Base-by-base conservation (phyloP, 2,888 invertebrate species). In the Auanema sp. region DNA sequence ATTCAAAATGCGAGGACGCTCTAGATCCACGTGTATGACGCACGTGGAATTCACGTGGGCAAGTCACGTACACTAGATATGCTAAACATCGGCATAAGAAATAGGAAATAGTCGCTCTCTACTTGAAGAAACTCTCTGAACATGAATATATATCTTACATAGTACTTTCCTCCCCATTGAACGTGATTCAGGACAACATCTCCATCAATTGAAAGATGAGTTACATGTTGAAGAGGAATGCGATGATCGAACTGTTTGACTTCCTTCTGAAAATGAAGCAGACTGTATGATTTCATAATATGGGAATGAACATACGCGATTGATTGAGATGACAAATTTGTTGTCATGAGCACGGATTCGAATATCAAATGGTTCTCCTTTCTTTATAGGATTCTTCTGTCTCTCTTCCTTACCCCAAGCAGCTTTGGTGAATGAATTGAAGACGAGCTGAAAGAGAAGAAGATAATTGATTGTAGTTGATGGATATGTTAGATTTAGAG, bases 351-450 rank as follows among this genome's bases (percentile, higher is more conserved):
- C 76, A n/a, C 79, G 75, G 51, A 79, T 76, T 56, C 79, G 75
- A 58, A 78, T 68, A 64, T 79, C 79, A 66, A 79, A 76, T 16
- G 58, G 43, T 23, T 79, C 78, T n/a, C 76, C 76, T 68, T 78
- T 77, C 71, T 80, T 79, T 66, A 79, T 68, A 25, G 75, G 75
- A 16, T 73, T 69, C 71, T 77, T 78, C 60, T 77, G 70, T n/a
- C 72, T 66, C 64, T 77, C 76, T 61, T 79, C 79, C 57, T 78
- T 78, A 47, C 78, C 79, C 78, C 78, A 79, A 11, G 72, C 74
- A 52, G 72, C 75, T 54, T 77, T 73, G 53, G 75, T 70, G 71
- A 69, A 75, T 18, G 77, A 65, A 66, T 77, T 77, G 71, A 73
- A 74, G 60, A 77, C 77, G 54, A 77, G 58, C 77, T 77, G 72